Base-by-base conservation (phyloP, 2,113 vertebrate species). In the Ifrita kowaldi region DNA sequence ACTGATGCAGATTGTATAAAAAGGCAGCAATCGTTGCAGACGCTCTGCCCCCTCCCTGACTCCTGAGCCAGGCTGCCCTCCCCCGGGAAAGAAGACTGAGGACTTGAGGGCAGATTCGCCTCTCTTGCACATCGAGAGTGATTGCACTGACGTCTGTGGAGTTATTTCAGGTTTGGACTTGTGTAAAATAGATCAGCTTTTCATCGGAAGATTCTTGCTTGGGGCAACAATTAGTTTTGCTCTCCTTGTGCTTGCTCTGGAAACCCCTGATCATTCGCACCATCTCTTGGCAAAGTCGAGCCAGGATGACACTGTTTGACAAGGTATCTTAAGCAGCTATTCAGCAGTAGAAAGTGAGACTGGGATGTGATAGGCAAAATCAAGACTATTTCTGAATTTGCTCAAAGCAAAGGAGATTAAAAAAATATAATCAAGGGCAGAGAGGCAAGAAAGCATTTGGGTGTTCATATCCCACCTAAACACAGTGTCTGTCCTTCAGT, bases 211-310 rank as follows among this genome's bases (percentile, higher is more conserved):
- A 37, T 82, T 92, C 76, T 92, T 62, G 73, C 90, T 89, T 56
- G 62, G 35, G 90, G 92, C 84, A 92, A 89, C 94, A 90, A 92
- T 87, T 88, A 94, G 86, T 82, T 96, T 93, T 89, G 73, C 73
- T 93, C 69, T 94, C 55, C 37, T 44, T 77, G 49, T 21, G 53
- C 69, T 81, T 42, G 39, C 76, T 56, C 28, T 19, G 13, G 80
- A 76, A 96, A 57, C 52, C 49, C 52, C 11, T 0, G 60, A 89
- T 84, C 90, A 37, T 81, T 89, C 7, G 1, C 88, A 81, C 82
- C 56, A 15, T 64, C 53, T 73, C 80, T 57, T 28, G 73, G 73
- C 49, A 79, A 49, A 92, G 55, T 14, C 2, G 3, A 86, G 49
- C 33, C 42, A 78, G n/a, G 46, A 75, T 0, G 1, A 64, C 73